phyloP scores from a whole-genome alignment of 1,140 invertebrate species.

The Thrips palmi region DNA sequence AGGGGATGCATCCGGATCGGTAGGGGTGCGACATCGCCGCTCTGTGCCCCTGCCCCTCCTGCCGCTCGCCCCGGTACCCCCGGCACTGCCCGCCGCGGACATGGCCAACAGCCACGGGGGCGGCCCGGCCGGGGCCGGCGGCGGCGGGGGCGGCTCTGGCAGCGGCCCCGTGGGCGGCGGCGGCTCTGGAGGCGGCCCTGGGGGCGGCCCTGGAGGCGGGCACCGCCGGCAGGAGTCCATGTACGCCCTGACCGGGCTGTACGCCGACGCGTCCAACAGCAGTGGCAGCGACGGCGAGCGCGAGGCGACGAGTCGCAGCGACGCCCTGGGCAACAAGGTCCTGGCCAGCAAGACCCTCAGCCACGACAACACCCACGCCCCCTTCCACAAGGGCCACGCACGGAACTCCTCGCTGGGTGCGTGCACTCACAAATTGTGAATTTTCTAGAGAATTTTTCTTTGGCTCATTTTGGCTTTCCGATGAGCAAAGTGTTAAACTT shows the following conservation, averaged over 20 bases:
- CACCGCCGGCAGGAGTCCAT: constrained; percentile 62
- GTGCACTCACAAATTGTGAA: too few relatives aligned
- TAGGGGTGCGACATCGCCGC: too few relatives aligned
- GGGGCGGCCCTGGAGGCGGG: constrained; percentile 19
- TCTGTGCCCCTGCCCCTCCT: too few relatives aligned
- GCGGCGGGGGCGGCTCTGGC: constrained; percentile 23
- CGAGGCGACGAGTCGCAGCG: constrained; percentile 23
- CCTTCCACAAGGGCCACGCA: too few relatives aligned
- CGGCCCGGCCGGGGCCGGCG: constrained; percentile 1
- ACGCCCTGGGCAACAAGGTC: constrained; percentile 8
- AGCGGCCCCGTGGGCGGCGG: background rate
- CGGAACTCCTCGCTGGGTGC: too few relatives aligned
- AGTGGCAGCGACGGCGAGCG: constrained; percentile 21
- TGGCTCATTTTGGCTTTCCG: too few relatives aligned
- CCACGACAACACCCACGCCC: constrained; percentile 19
- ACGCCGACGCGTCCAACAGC: constrained; percentile 41
- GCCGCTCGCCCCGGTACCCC: too few relatives aligned
- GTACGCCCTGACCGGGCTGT: constrained; percentile 72
- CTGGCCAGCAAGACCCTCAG: constrained; percentile 12
- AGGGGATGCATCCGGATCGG: too few relatives aligned
- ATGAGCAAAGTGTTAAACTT: too few relatives aligned
- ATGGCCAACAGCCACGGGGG: too few relatives aligned
- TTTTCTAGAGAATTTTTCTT: too few relatives aligned
- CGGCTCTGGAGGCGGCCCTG: constrained; percentile 23
- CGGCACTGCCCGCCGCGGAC: too few relatives aligned